Base-by-base conservation (phyloP, 2,797 vertebrate genomes). In the Girardinus metallicus region DNA sequence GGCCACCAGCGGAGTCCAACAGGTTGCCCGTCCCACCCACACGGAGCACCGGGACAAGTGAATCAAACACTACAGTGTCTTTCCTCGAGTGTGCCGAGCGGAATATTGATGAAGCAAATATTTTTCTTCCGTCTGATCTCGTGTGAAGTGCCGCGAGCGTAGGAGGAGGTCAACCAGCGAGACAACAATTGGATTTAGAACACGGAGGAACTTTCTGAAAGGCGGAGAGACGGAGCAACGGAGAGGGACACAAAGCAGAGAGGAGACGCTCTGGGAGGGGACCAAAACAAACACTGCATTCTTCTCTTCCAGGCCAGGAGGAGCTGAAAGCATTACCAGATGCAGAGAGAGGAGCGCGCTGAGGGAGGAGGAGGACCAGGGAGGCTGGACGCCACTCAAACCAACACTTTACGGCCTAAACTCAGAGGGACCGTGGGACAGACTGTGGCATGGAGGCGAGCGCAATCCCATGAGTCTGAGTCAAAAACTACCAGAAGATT, bases 311-410 rank as follows among this genome's bases (percentile, higher is more conserved):
- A 74, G 79, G 55, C 68, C 77, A 64, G 84, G 83, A 78, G 6
- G 79, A 87, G 53, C 80, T 90, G 70, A 91, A 93, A 94, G 84
- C 87, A 64, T 92, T 91, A 87, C 89, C 92, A 92, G 91, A 93
- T 91, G 88, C 83, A 86, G 68, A 64, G 11, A 55, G 81, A 85
- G 34, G 26, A n/a, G 53, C 0, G 47, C 47, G 5, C 47, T 18
- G 5, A 49, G 47, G 47, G 43, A 64, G 34, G 34, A 23, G 64
- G 4, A 41, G n/a, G 18, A 68, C 36, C 34, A 11, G 18, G 4
- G 39, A 39, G 64, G 36, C 64, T 41, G 21, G 46, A 57, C 49
- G 39, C 72, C 7, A 79, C 55, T 41, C 47, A 81, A 64, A 39
- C 46, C 15, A 21, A 29, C 34, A 68, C 64, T 23, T 12, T 11